A percentile compares a stretch with the other conserved stretches of the same genome.
Evolutionary conservation across 2,888 invertebrate genomes (phyloP).

Genomic region (Erynnis tages): DNA sequence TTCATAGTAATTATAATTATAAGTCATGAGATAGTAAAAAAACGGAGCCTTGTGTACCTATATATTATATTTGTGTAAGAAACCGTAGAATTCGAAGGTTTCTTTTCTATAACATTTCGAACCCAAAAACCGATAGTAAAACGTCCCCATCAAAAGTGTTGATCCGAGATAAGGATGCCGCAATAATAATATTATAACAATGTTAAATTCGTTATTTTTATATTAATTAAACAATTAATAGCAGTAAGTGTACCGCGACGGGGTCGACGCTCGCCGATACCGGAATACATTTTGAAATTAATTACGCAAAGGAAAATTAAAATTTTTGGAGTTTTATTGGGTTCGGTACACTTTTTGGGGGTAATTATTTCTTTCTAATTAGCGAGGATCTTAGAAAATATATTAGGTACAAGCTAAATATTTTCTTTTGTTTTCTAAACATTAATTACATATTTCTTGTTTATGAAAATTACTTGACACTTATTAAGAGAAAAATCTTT

Average conservation of each 20-base stretch:
- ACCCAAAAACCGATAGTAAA: conserved; percentile 1
- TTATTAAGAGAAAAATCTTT: too few species aligned
- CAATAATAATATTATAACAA: conserved; percentile 29
- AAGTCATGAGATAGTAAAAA: too few species aligned
- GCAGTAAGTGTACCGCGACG: conserved; percentile 70
- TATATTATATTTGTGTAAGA: too few species aligned
- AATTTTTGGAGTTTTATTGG: conserved; percentile 9
- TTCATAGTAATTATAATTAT: too few species aligned
- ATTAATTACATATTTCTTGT: too few species aligned
- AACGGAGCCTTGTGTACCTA: too few species aligned
- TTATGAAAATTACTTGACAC: too few species aligned
- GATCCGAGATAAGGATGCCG: conserved; percentile 29
- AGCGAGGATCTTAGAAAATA: too few species aligned
- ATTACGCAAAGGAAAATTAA: conserved; percentile 17
- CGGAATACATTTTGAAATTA: conserved; percentile 23
- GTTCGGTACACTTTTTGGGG: conserved; percentile 31
- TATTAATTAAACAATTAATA: conserved; percentile 67
- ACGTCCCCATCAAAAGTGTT: conserved; percentile 8
- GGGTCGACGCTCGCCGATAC: conserved; percentile 53
- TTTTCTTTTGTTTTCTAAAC: too few species aligned
- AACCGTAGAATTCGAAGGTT: too few species aligned
- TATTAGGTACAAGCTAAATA: too few species aligned
- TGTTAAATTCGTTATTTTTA: conserved; percentile 36
- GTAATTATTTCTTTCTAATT: too few species aligned
- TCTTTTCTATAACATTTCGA: not conserved